Base-by-base conservation (phyloP, 2,888 invertebrate species). In the Glyphotaelius pellucidus region DNA sequence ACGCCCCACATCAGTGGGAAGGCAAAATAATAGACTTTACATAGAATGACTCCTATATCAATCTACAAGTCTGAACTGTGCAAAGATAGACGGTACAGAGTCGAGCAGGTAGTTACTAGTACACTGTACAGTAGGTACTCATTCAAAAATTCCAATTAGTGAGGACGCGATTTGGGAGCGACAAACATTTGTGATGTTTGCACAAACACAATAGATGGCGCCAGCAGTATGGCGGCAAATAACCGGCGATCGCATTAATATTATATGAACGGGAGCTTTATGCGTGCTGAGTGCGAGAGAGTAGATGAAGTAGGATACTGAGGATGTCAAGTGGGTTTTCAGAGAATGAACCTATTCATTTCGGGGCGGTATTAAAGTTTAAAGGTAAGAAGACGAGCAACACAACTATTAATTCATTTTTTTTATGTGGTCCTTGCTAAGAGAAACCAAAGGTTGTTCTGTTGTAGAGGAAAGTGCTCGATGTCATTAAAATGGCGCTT, bases 131-230 rank as follows among this genome's bases (percentile, higher is more conserved):
- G n/a, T 32, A 84, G 80, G 87, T 80, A 87, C 87, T 52, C 87
- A 91, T 91, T 87, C 84, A 88, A 91, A 91, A 91, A 88, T 91
- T 91, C 91, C 91, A 91, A 91, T 91, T 91, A 91, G 91, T 87
- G 87, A 87, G 81, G 86, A 81, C 87, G 91, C 91, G 81, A 91
- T 80, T 91, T 67, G 87, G 32, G 42, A 87, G 88, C 47, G 81
- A 80, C 91, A 91, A 91, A 91, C 91, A 91, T 88, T 91, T 87
- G 91, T 91, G 80, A 87, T 91, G 91, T 91, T 91, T 91, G 91
- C 91, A 80, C 87, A 87, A 35, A 80, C 52, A 91, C 91, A 91
- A 91, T 87, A 42, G 91, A 85, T 80, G 47, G 38, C 87, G 91
- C 87, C 80, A 52, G 80, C 87, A 80, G 91, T 35, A 31, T 87